A percentile compares a stretch with the other conserved stretches of the same genome.
phyloP scores from a whole-genome alignment of 2,888 invertebrate genomes.

The Agrochola lychnidis region DNA sequence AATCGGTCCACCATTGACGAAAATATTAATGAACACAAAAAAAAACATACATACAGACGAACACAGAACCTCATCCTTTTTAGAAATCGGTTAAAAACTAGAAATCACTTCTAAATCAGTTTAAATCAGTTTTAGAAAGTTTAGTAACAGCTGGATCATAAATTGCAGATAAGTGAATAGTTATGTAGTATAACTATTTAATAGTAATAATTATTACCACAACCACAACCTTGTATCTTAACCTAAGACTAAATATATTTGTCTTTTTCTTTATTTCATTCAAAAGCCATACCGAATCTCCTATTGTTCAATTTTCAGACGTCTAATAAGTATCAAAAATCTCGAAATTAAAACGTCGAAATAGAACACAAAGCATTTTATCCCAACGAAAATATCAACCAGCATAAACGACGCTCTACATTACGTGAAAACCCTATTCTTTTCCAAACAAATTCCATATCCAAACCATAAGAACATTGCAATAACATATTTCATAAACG shows the following conservation, averaged over 20 bases:
- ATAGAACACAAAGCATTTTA: neutral
- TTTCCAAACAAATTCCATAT: neutral
- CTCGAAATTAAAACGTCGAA: neutral
- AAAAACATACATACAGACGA: no score
- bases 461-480: slow-evolving; percentile 21
- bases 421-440: neutral
- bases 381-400: neutral
- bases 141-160: neutral
- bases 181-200: no score
- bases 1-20: no score
- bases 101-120: neutral
- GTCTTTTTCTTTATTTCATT: no score
- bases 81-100: no score
- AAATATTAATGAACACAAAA: no score
- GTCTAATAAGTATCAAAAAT: neutral
- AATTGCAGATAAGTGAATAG: neutral
- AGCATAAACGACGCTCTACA: neutral
- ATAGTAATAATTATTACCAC: no score
- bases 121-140: neutral
- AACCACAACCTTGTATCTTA: no score
- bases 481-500: slow-evolving; percentile 47
- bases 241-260: no score
- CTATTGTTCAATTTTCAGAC: neutral
- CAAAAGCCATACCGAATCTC: neutral
- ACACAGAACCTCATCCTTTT: no score